These are phyloP conservation scores for Megastigmus dorsalis DNA, from an alignment of 2,888 invertebrate genomes.

Conservation along the genomic window DNA sequence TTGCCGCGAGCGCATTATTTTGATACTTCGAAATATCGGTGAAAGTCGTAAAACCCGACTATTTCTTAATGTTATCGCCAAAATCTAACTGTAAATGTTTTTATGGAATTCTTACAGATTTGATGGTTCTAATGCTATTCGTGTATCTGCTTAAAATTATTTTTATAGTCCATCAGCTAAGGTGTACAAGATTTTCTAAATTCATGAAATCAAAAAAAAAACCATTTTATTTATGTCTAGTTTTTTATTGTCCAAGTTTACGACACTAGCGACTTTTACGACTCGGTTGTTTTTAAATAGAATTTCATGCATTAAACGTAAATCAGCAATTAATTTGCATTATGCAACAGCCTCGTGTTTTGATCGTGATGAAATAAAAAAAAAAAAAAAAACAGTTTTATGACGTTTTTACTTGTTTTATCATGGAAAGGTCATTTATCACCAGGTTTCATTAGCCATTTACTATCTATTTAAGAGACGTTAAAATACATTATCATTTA, in stretches of 20 bases:
- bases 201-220: slow-evolving; percentile 21
- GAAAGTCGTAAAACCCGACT: too few relatives aligned
- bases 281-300: slow-evolving; percentile 45
- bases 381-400: slow-evolving; percentile 50
- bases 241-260: slow-evolving; percentile 43
- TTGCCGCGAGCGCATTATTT: too few relatives aligned
- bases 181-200: slow-evolving; percentile 33
- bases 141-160: slow-evolving; percentile 19
- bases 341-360: slow-evolving; percentile 47
- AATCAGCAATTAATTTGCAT: slow-evolving; percentile 55
- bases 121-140: slow-evolving; percentile 15
- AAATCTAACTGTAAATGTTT: slow-evolving; percentile 7
- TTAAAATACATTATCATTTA: slow-evolving; percentile 42
- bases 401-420: slow-evolving; percentile 50
- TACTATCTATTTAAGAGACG: slow-evolving; percentile 46
- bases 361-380: slow-evolving; percentile 47
- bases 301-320: slow-evolving; percentile 48
- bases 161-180: slow-evolving; percentile 12
- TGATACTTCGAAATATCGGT: too few relatives aligned
- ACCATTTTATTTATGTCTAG: slow-evolving; percentile 24
- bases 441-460: slow-evolving; percentile 49
- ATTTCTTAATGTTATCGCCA: slow-evolving; percentile 1
- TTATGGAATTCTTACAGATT: slow-evolving; percentile 5
- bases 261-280: slow-evolving; percentile 45
- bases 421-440: slow-evolving; percentile 53